Percentiles rank a stretch among this genome's conserved stretches.
Conservation (phyloP, 2,797 vertebrate genomes). For the Phoebastria nigripes region DNA sequence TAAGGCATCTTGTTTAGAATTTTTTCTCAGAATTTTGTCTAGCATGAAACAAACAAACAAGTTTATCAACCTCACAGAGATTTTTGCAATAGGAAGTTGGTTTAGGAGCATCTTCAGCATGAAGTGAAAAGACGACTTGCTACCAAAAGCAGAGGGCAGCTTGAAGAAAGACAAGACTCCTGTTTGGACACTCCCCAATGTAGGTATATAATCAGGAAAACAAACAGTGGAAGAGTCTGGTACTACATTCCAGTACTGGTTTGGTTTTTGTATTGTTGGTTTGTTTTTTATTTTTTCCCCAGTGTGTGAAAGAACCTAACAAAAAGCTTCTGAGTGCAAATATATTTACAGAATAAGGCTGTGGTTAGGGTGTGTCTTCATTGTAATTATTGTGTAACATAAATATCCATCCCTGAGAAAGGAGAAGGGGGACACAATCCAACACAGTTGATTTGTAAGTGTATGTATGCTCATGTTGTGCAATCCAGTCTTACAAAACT, state of each 20-base stretch:
- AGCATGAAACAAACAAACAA: background rate
- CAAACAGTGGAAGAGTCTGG: slow-evolving; percentile 5
- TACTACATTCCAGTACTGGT: slow-evolving; percentile 70
- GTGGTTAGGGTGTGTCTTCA: slow-evolving; percentile 81
- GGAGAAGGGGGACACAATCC: slow-evolving; percentile 75
- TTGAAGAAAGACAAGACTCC: background rate
- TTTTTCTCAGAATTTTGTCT: slow-evolving; percentile 2
- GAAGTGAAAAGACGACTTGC: background rate
- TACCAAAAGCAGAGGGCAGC: background rate
- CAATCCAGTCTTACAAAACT: slow-evolving; percentile 74
- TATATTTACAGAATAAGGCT: slow-evolving; percentile 88
- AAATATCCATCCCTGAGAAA: slow-evolving; percentile 97
- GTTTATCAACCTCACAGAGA: slow-evolving; percentile 15
- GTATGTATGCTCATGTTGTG: slow-evolving; percentile 88
- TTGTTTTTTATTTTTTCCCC: slow-evolving; percentile 23
- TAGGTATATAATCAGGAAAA: background rate
- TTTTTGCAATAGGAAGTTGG: slow-evolving; percentile 28
- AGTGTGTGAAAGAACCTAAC: slow-evolving; percentile 71
- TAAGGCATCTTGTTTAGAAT: slow-evolving; percentile 57
- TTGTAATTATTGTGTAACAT: slow-evolving; percentile 86
- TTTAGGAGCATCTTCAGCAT: slow-evolving; percentile 29
- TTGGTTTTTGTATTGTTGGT: slow-evolving; percentile 48
- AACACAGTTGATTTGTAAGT: slow-evolving; percentile 82
- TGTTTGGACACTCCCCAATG: background rate
- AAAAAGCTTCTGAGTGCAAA: slow-evolving; percentile 84